A percentile compares a stretch with the other conserved stretches of the same genome.
Evolutionary conservation across 2,888 invertebrate genomes (phyloP).

Genomic region (Phalera bucephala): DNA sequence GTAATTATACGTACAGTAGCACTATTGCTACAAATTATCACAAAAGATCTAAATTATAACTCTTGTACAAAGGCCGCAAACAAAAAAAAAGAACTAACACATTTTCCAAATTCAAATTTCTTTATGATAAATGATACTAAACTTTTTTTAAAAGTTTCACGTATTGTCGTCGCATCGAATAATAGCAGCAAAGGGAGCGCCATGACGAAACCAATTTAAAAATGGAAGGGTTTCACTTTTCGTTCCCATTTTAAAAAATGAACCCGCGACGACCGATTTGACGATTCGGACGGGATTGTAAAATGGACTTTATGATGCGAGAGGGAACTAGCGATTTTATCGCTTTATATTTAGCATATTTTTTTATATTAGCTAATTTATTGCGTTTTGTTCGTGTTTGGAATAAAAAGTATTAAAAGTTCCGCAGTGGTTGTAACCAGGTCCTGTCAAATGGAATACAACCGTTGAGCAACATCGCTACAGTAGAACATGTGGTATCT

Average conservation of each 20-base stretch:
- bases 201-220: conserved; percentile 80
- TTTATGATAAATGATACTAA: conserved; percentile 43
- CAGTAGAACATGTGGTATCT: too few relatives aligned
- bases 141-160: conserved; percentile 37
- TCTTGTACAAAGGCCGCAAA: too few relatives aligned
- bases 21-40: too few relatives aligned
- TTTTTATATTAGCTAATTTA: conserved; percentile 10
- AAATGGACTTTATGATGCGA: conserved; percentile 61
- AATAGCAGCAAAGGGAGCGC: conserved; percentile 70
- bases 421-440: too few relatives aligned
- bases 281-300: conserved; percentile 73
- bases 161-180: conserved; percentile 50
- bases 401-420: too few relatives aligned
- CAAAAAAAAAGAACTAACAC: conserved; percentile 6
- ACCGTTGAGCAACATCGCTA: too few relatives aligned
- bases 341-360: conserved; percentile 18
- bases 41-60: too few relatives aligned
- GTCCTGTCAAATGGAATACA: too few relatives aligned
- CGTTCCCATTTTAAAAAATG: conserved; percentile 78
- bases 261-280: conserved; percentile 75
- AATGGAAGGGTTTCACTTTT: conserved; percentile 79
- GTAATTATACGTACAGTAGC: too few relatives aligned
- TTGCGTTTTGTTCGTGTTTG: too few relatives aligned
- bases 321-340: conserved; percentile 46
- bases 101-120: conserved; percentile 42